Conservation (phyloP, 2,113 vertebrate species). For the Thermophis baileyi region DNA sequence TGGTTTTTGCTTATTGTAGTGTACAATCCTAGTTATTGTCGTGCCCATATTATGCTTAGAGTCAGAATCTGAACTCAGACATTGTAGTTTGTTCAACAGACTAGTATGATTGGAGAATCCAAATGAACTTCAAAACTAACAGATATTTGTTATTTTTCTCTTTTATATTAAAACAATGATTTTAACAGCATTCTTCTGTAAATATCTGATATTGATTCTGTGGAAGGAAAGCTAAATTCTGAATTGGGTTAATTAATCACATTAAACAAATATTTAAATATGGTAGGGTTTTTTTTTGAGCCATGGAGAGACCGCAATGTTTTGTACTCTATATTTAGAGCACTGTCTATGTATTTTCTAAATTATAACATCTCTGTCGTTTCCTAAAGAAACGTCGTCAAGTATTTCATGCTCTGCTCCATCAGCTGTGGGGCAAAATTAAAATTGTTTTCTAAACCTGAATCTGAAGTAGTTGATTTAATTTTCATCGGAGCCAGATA, state of each 20-base stretch:
- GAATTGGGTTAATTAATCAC: background rate
- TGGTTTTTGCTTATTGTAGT: background rate
- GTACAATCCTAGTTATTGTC: background rate
- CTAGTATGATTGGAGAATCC: background rate
- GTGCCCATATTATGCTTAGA: background rate
- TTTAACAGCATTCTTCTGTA: background rate
- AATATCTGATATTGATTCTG: background rate
- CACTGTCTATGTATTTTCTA: background rate
- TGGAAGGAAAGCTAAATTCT: background rate
- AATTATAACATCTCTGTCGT: background rate
- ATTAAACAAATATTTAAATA: background rate
- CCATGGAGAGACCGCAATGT: background rate
- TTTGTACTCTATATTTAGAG: background rate
- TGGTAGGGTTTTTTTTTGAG: background rate
- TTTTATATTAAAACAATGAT: background rate
- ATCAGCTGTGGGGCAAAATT: background rate
- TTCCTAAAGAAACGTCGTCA: background rate
- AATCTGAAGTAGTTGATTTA: background rate
- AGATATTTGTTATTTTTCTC: background rate
- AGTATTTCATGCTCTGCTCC: background rate
- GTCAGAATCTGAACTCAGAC: background rate
- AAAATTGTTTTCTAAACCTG: background rate
- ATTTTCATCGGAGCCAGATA: background rate
- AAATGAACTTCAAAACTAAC: background rate
- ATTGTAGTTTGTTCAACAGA: background rate